These are phyloP conservation scores for Chelon labrosus DNA, from an alignment of 2,797 vertebrate species.

Conservation along the genomic window DNA sequence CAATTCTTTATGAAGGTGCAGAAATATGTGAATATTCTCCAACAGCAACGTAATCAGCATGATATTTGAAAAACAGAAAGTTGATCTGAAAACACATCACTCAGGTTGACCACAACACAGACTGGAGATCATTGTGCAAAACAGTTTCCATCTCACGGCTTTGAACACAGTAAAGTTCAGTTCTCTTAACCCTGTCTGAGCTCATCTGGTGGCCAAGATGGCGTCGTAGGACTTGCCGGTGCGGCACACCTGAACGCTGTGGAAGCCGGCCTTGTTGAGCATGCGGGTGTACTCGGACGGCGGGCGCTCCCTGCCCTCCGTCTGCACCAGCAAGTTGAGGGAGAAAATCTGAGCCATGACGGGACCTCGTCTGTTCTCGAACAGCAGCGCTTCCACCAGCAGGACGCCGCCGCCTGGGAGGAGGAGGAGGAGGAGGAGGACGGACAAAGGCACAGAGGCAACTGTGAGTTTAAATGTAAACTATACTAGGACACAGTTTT, in stretches of 20 bases:
- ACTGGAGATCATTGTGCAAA: not conserved
- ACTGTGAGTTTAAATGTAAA: too few relatives aligned
- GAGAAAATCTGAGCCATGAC: conserved; percentile 82
- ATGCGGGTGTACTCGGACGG: conserved; percentile 77
- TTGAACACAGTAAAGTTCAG: conserved; percentile 1
- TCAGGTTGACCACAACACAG: not conserved
- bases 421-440: not conserved
- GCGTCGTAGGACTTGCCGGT: conserved; percentile 84
- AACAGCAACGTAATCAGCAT: not conserved
- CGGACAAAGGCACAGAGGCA: not conserved
- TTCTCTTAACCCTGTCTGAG: not conserved
- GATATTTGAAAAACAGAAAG: not conserved
- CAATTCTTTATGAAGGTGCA: not conserved
- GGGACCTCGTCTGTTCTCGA: conserved; percentile 81
- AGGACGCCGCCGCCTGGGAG: conserved; percentile 80
- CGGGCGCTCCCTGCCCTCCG: conserved; percentile 78
- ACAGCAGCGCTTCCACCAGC: conserved; percentile 80
- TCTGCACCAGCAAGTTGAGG: conserved; percentile 86
- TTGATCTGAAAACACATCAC: not conserved
- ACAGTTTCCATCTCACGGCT: not conserved
- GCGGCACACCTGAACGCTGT: conserved; percentile 77
- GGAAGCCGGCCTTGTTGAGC: conserved; percentile 75
- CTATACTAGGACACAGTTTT: too few relatives aligned
- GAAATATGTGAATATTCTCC: not conserved
- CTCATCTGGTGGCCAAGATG: conserved; percentile 82